These are phyloP conservation scores for Plotosus lineatus DNA, from an alignment of 2,113 vertebrate genomes.

Conservation along the genomic window DNA sequence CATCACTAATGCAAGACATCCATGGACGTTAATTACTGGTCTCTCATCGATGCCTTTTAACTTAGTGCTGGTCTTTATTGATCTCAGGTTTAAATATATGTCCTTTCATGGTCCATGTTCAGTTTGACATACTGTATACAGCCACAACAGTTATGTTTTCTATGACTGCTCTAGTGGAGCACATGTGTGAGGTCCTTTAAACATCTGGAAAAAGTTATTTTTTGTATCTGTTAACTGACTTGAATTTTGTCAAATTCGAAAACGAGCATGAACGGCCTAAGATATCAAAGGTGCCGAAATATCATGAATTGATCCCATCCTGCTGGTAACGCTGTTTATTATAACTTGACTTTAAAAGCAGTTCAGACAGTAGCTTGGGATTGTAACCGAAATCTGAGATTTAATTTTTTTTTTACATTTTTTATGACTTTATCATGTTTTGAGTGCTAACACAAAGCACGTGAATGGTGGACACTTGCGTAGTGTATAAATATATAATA, in stretches of 20 bases:
- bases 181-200: neutral
- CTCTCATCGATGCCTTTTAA: neutral
- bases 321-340: neutral
- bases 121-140: constrained; percentile 23
- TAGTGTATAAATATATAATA: neutral
- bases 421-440: neutral
- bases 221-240: neutral
- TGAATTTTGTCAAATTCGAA: neutral
- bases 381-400: neutral
- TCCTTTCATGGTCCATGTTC: constrained; percentile 7
- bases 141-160: constrained; percentile 5
- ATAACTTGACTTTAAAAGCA: neutral
- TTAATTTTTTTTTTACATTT: neutral
- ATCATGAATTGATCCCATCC: neutral
- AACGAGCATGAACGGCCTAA: neutral
- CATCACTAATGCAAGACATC: neutral
- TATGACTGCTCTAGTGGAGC: neutral
- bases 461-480: neutral
- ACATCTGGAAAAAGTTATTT: neutral
- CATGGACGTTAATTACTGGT: neutral
- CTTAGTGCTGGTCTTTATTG: neutral
- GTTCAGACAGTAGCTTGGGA: neutral
- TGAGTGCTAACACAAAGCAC: neutral
- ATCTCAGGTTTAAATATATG: neutral
- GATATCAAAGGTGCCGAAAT: neutral